Conservation (phyloP, 2,113 vertebrate species). For the Psettodes erumei region DNA sequence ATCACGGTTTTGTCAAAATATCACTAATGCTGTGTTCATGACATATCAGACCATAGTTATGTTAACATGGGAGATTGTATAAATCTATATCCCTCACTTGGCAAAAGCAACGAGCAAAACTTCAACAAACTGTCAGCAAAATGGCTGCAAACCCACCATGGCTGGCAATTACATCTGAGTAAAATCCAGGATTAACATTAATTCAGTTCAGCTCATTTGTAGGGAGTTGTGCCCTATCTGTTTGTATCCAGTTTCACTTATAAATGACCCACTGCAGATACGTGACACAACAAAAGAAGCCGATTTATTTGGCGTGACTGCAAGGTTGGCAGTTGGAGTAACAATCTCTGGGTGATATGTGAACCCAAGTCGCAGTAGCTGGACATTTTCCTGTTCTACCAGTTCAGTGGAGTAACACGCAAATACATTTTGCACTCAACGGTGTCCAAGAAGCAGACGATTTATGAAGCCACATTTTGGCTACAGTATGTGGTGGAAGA, state of each 20-base stretch:
- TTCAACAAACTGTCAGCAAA: neutral
- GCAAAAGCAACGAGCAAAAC: neutral
- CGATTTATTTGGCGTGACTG: neutral
- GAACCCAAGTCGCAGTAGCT: neutral
- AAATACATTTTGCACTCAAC: neutral
- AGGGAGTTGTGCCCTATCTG: neutral
- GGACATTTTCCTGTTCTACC: no score
- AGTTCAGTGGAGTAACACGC: neutral
- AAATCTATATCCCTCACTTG: neutral
- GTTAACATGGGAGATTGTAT: neutral
- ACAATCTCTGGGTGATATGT: neutral
- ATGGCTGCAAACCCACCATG: neutral
- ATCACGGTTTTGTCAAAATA: neutral
- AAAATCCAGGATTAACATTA: neutral
- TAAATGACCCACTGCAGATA: neutral
- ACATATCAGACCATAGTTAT: no score
- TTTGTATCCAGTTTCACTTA: neutral
- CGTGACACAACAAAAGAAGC: constrained; percentile 3
- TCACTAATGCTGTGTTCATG: no score
- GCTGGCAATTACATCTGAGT: neutral
- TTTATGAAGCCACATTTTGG: neutral
- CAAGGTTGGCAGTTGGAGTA: neutral
- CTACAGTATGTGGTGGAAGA: neutral
- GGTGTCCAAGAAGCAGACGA: no score
- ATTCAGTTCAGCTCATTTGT: neutral